These are phyloP conservation scores for Drosophila bocqueti DNA, from an alignment of 1,140 invertebrate species.

Conservation along the genomic window DNA sequence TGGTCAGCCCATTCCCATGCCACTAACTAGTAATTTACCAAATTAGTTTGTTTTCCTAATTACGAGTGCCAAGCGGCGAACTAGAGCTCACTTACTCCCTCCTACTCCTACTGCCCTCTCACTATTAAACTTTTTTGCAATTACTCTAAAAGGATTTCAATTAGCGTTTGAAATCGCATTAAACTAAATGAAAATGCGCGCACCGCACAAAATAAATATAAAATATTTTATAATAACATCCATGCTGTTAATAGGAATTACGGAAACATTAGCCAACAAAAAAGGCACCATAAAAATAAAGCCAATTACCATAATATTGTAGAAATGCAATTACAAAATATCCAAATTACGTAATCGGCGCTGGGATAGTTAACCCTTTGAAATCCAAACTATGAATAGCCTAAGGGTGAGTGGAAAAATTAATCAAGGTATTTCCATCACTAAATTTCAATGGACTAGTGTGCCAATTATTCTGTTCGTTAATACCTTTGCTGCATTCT, in stretches of 20 bases:
- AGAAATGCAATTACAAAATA: slow-evolving; percentile 74
- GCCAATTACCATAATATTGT: slow-evolving; percentile 67
- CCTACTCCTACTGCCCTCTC: neutral
- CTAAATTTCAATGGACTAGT: slow-evolving; percentile 24
- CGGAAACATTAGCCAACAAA: slow-evolving; percentile 37
- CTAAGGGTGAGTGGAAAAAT: slow-evolving; percentile 19
- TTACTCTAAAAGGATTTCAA: slow-evolving; percentile 82
- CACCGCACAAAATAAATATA: slow-evolving; percentile 30
- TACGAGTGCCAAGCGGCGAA: slow-evolving; percentile 32
- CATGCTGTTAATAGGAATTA: slow-evolving; percentile 48
- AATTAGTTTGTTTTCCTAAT: slow-evolving; percentile 79
- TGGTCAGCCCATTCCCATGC: slow-evolving; percentile 48
- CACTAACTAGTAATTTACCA: slow-evolving; percentile 82
- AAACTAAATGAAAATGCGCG: slow-evolving; percentile 51
- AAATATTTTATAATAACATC: slow-evolving; percentile 44
- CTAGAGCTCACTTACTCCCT: slow-evolving; percentile 20
- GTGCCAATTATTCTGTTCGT: slow-evolving; percentile 42
- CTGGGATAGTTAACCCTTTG: slow-evolving; percentile 1
- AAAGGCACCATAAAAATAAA: slow-evolving; percentile 14
- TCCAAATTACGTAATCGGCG: slow-evolving; percentile 33
- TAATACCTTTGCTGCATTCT: slow-evolving; percentile 27
- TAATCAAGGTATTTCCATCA: slow-evolving; percentile 42
- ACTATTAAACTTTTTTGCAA: slow-evolving; percentile 69
- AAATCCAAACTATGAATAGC: slow-evolving; percentile 4
- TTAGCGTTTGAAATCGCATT: slow-evolving; percentile 67